Conservation (phyloP, 2,888 invertebrate species). For the Ormyrus nitidulus region DNA sequence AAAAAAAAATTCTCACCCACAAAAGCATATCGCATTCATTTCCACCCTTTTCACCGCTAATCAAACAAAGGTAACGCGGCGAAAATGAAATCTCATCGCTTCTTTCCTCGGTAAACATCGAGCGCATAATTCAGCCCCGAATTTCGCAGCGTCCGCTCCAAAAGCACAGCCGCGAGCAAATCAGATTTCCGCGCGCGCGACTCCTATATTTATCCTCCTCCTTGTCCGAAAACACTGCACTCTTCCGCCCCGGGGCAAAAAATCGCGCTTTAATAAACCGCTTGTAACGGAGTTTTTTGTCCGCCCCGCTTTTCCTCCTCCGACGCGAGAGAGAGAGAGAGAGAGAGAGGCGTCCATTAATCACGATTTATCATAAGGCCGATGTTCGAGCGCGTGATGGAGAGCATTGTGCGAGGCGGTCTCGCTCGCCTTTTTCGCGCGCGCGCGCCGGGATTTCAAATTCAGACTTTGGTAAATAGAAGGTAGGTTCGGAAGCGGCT, state of each 20-base stretch:
- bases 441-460: background rate
- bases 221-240: background rate
- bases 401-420: conserved; percentile 4
- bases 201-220: no score
- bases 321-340: no score
- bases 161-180: no score
- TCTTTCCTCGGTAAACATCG: no score
- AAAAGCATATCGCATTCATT: no score
- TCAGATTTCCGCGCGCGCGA: no score
- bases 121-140: no score
- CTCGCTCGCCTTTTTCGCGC: background rate
- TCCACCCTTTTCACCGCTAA: no score
- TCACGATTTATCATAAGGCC: conserved; percentile 40
- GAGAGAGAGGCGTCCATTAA: conserved; percentile 3
- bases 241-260: no score
- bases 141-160: no score
- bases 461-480: background rate
- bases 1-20: no score
- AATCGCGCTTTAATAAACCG: conserved; percentile 14
- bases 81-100: background rate
- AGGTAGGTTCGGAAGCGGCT: background rate
- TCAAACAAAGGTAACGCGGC: no score
- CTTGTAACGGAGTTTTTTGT: conserved; percentile 11
- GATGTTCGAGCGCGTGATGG: background rate
- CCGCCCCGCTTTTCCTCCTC: background rate